A percentile compares a stretch with the other conserved stretches of the same genome.
These are phyloP conservation scores for Polypedilum vanderplanki DNA, from an alignment of 1,140 invertebrate species.

Conservation along the genomic window DNA sequence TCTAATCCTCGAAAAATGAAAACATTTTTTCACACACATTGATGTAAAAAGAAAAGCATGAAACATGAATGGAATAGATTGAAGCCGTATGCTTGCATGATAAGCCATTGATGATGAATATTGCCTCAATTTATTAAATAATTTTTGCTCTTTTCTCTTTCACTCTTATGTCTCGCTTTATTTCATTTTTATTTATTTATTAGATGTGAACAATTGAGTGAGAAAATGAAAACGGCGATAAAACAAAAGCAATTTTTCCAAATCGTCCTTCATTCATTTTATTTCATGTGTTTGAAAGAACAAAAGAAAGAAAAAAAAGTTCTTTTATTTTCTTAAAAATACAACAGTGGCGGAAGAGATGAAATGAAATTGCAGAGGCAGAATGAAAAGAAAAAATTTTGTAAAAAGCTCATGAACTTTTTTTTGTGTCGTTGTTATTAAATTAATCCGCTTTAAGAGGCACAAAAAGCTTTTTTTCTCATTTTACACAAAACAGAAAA, in stretches of 20 bases:
- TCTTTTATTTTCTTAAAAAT: background rate
- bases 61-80: background rate
- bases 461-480: conserved; percentile 8
- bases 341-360: background rate
- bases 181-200: conserved; percentile 3
- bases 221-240: conserved; percentile 25
- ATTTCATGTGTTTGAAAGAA: background rate
- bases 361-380: background rate
- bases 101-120: conserved; percentile 18
- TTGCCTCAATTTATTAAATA: conserved; percentile 24
- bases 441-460: conserved; percentile 26
- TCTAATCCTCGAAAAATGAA: too few relatives aligned
- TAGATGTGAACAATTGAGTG: conserved; percentile 15
- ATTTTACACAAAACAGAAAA: background rate
- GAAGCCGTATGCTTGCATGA: conserved; percentile 1
- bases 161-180: background rate
- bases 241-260: conserved; percentile 25
- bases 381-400: background rate
- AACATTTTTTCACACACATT: background rate
- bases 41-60: background rate
- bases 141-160: too few relatives aligned
- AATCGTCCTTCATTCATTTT: background rate
- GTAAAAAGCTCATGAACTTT: conserved; percentile 9
- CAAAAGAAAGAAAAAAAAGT: background rate
- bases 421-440: conserved; percentile 12